Evolutionary conservation across 2,888 invertebrate genomes (phyloP), one percentile per base, ranked within the genome.

Genomic region (Lordiphosa fenestrarum): DNA sequence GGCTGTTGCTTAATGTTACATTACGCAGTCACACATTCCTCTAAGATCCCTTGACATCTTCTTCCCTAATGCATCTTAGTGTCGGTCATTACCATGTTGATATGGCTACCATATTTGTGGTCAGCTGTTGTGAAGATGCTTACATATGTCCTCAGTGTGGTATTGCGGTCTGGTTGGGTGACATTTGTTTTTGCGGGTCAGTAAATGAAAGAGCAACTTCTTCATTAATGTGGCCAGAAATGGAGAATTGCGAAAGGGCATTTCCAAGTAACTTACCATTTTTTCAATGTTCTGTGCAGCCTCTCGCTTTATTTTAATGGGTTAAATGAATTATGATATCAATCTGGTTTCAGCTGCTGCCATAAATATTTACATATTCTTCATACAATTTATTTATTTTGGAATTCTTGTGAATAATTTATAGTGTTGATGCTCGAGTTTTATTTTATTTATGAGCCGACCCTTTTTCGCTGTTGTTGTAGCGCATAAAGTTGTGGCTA

Each of bases 51-150:
- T 13, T 37, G 41, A 10, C 30, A 65, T 40, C 47, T 61, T 50
- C 36, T 60, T 37, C 38, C 23, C 50, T 62, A 66, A 68, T 66
- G 66, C 53, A 62, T 62, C 64, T 69, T 50, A 49, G 30, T 44
- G 40, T 25, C 12, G 21, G 10, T 10, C 30, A 21, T 35, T 9
- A 23, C 12, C 13, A 6, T 36, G 47, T 21, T 36, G 35, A 36
- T 36, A 47, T 47, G 36, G n/a, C 21, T 21, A 40, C 21, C 33
- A 41, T 33, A 51, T 40, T 51, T 41, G 49, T 38, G 62, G 67
- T 58, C 67, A 63, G 59, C 37, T 66, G 59, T 38, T 57, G 61
- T 56, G 46, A 47, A 23, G 21, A 40, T 23, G 35, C 57, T 36
- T 12, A 66, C 61, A 55, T 39, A 66, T 66, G 58, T 57, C 66